Base-by-base conservation (phyloP, 2,888 invertebrate genomes). In the Heliconius ismenius region DNA sequence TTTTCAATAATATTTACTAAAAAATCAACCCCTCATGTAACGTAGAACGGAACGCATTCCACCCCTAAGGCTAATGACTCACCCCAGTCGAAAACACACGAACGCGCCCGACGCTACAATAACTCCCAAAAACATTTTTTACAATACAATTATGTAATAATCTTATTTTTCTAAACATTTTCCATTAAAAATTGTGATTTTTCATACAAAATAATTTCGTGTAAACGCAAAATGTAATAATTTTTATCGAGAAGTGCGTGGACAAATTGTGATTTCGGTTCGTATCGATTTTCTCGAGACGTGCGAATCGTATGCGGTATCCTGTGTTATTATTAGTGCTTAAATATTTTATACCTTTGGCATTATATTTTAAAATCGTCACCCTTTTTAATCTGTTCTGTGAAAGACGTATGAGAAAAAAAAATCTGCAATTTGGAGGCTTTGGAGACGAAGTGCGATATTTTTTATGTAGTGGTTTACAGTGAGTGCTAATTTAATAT, bases 231-330 rank as follows among this genome's bases (percentile, higher is more conserved):
- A 65, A 75, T 24, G 36, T 39, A 64, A 82, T 80, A 79, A 74
- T 67, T 24, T 15, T 43, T 9, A 24, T 15, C 77, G 77, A 67
- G 58, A 60, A 62, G 65, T 79, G 80, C 63, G 69, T 69, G 65
- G 75, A 75, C 73, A 78, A 79, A 79, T 82, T 78, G 84, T 83
- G 81, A 86, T 86, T 88, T 85, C 81, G 82, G 78, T 80, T 81
- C 83, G 84, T 93, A 93, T 93, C 88, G 93, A 93, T 93, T 93
- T 93, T 93, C 84, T 81, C 77, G 87, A 91, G 91, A 92, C 92
- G 90, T 91, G 81, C 84, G 82, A 84, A 88, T 86, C 84, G 83
- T 86, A 89, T 91, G 91, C 91, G 90, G 92, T 88, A 85, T 86
- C 81, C 82, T 85, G 89, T 91, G 89, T 89, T 91, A 88, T 90